These are phyloP conservation scores for Geotrupes spiniger DNA, from an alignment of 2,888 invertebrate genomes.

Conservation along the genomic window DNA sequence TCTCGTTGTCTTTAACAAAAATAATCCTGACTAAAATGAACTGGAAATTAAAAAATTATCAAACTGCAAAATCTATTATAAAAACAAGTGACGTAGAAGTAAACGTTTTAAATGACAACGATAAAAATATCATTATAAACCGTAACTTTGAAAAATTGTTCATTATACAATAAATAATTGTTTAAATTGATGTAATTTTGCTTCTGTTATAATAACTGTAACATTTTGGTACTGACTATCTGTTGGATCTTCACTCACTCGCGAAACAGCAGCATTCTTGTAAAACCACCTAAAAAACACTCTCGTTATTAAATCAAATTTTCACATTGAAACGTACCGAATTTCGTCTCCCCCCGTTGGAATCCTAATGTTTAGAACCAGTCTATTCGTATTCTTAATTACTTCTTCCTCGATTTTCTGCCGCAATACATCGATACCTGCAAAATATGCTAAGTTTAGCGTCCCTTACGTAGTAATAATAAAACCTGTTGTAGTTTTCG, in stretches of 20 bases:
- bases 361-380: constrained; percentile 56
- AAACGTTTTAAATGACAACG: too few species aligned
- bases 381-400: constrained; percentile 54
- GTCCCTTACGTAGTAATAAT: constrained; percentile 1
- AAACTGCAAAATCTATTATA: too few species aligned
- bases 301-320: constrained; percentile 17
- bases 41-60: too few species aligned
- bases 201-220: constrained; percentile 57
- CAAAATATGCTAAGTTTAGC: constrained; percentile 11
- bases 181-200: constrained; percentile 56
- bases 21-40: too few species aligned
- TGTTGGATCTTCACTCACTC: constrained; percentile 51
- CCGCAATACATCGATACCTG: constrained; percentile 48
- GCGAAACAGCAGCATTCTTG: constrained; percentile 60
- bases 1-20: too few species aligned
- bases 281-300: constrained; percentile 57
- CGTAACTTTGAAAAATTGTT: too few species aligned
- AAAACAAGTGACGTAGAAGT: too few species aligned
- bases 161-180: constrained; percentile 26
- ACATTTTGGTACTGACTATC: constrained; percentile 57
- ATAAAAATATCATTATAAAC: too few species aligned
- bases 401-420: constrained; percentile 52
- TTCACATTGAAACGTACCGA: constrained; percentile 28
- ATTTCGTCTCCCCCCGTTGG: constrained; percentile 57
- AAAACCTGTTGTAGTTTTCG: constrained; percentile 36